Conservation (phyloP, 2,888 invertebrate species). For the Notocelia uddmanniana region DNA sequence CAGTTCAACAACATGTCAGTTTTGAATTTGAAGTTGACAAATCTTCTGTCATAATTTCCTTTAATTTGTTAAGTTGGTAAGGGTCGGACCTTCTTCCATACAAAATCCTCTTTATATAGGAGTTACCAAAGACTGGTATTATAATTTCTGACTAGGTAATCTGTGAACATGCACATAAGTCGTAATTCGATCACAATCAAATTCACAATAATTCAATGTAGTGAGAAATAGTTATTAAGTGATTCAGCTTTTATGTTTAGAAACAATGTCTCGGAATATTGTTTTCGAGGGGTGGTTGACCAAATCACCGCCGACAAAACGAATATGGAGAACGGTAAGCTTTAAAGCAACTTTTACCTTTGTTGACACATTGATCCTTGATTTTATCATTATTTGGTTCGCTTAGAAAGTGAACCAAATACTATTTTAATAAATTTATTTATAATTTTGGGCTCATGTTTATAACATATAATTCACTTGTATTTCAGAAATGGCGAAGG, state of each 20-base stretch:
- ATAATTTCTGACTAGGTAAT: constrained; percentile 37
- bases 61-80: no score
- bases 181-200: constrained; percentile 38
- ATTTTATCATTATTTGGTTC: constrained; percentile 50
- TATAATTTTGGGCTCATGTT: neutral
- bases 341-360: constrained; percentile 57
- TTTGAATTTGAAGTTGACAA: no score
- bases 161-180: constrained; percentile 36
- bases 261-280: constrained; percentile 87
- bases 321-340: constrained; percentile 97
- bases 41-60: no score
- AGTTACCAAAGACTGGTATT: no score
- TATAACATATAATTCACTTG: neutral
- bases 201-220: constrained; percentile 51
- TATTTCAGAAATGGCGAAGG: constrained; percentile 95
- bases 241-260: constrained; percentile 58
- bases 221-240: constrained; percentile 56
- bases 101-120: no score
- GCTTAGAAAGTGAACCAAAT: constrained; percentile 47
- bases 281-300: constrained; percentile 97
- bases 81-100: no score
- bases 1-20: no score
- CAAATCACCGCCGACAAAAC: constrained; percentile 97
- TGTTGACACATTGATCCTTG: constrained; percentile 67
- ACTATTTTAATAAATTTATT: neutral